A percentile compares a stretch with the other conserved stretches of the same genome.
Conservation (phyloP, 2,888 invertebrate species). For the Acleris laterana region DNA sequence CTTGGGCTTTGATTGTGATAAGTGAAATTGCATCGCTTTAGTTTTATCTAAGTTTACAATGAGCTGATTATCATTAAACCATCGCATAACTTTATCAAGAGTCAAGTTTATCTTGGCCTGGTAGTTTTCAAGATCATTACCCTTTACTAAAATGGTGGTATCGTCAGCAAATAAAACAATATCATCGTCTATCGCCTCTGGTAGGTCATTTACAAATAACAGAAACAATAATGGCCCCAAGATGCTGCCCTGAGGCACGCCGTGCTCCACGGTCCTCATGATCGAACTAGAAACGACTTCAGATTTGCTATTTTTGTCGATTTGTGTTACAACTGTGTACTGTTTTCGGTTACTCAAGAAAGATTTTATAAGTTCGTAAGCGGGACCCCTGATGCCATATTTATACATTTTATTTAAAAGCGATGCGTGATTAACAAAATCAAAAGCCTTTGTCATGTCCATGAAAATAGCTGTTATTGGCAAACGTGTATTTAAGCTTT, state of each 20-base stretch:
- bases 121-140: neutral
- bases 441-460: constrained; percentile 12
- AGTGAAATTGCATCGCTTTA: no score
- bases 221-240: neutral
- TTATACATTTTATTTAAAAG: neutral
- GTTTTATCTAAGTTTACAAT: neutral
- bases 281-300: neutral
- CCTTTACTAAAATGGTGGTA: neutral
- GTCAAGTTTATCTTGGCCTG: neutral
- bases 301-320: neutral
- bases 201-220: neutral
- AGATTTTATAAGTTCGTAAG: constrained; percentile 8
- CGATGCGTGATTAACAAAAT: neutral
- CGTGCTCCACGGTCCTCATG: neutral
- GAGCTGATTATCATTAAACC: neutral
- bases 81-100: neutral
- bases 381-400: constrained; percentile 4
- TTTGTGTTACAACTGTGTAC: neutral
- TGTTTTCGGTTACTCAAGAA: neutral
- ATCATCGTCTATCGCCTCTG: neutral
- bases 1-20: no score
- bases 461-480: constrained; percentile 7
- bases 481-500: constrained; percentile 3
- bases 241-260: neutral
- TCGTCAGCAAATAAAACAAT: neutral